Conservation (phyloP, 2,888 invertebrate species). For the Nomada lathburiana region DNA sequence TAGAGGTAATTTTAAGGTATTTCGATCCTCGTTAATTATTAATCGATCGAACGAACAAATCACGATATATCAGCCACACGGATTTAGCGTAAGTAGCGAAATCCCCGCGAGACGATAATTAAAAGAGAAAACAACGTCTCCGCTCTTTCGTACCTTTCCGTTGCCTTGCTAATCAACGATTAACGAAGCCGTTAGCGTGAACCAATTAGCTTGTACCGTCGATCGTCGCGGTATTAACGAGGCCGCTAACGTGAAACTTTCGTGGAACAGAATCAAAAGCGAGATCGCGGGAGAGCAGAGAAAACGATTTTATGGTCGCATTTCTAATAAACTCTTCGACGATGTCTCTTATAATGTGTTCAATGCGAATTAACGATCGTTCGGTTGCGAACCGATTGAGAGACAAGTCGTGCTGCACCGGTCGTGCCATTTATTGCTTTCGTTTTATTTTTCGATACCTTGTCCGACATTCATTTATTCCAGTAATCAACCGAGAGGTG, state of each 20-base stretch:
- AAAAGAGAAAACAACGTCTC: neutral
- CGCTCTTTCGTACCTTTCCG: constrained; percentile 8
- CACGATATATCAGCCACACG: neutral
- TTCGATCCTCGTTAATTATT: constrained; percentile 14
- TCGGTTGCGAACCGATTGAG: no score
- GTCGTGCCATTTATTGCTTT: no score
- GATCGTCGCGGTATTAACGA: neutral
- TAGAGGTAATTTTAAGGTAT: constrained; percentile 27
- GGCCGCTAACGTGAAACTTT: neutral
- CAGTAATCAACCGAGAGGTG: no score
- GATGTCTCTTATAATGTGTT: no score
- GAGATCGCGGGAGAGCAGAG: no score
- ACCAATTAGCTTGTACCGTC: constrained; percentile 4
- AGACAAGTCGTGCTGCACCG: no score
- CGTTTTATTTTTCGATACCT: no score
- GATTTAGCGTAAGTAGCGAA: constrained; percentile 20
- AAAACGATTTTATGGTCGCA: no score
- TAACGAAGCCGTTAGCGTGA: neutral
- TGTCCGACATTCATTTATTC: no score
- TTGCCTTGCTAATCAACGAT: constrained; percentile 18
- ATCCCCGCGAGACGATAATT: neutral
- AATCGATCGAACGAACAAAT: neutral
- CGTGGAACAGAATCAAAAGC: neutral
- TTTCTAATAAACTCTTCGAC: no score
- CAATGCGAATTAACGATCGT: no score